Evolutionary conservation across 2,888 invertebrate species (phyloP).

Genomic region (Trichogramma evanescens): DNA sequence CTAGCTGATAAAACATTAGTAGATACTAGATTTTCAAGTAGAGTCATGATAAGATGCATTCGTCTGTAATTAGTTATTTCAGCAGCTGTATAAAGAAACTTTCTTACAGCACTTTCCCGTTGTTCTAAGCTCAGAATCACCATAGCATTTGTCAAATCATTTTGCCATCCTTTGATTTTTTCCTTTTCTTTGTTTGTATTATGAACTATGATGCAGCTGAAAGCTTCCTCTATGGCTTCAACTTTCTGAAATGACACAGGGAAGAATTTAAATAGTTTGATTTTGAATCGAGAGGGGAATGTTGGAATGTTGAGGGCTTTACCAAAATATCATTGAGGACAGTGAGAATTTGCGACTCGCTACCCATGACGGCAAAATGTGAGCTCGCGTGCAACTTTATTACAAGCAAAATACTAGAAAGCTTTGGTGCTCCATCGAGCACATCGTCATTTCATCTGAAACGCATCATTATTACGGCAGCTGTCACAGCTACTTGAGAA

Average conservation of each 20-base stretch:
- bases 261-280: background rate
- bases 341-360: conserved; percentile 57
- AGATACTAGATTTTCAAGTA: conserved; percentile 70
- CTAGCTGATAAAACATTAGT: conserved; percentile 67
- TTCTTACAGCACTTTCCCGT: conserved; percentile 67
- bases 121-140: conserved; percentile 62
- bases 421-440: no score
- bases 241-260: conserved; percentile 56
- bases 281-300: background rate
- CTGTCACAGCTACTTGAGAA: no score
- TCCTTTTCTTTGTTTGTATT: conserved; percentile 64
- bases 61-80: conserved; percentile 68
- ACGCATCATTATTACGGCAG: no score
- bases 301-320: conserved; percentile 35
- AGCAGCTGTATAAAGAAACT: conserved; percentile 68
- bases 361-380: conserved; percentile 47
- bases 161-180: conserved; percentile 61
- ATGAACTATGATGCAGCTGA: conserved; percentile 80
- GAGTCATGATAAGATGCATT: conserved; percentile 66
- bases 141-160: conserved; percentile 63
- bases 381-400: no score
- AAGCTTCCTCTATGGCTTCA: conserved; percentile 81
- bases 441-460: no score
- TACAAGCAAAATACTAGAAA: no score
- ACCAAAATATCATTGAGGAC: conserved; percentile 64